Evolutionary conservation across 2,113 vertebrate genomes (phyloP).

Genomic region (Helogale parvula): DNA sequence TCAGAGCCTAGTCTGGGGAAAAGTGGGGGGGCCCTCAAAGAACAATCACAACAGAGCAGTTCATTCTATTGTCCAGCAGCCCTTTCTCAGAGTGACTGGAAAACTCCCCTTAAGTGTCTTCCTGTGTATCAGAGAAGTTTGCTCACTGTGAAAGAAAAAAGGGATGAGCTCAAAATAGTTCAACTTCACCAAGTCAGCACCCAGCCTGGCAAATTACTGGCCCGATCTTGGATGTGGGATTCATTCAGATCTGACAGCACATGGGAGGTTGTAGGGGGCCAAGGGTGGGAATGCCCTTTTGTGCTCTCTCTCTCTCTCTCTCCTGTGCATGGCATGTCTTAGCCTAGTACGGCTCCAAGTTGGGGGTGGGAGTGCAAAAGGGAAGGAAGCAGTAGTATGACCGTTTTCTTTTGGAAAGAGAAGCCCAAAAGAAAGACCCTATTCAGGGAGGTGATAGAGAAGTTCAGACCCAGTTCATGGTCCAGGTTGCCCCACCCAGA

Average conservation of each 20-base stretch:
- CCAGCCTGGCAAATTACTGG: background rate
- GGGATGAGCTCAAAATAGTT: background rate
- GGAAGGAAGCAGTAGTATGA: background rate
- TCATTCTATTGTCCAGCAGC: background rate
- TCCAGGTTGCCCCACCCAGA: background rate
- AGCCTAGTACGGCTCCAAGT: background rate
- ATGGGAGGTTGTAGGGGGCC: background rate
- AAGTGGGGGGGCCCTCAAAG: background rate
- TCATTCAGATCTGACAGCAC: background rate
- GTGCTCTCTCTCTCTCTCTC: background rate
- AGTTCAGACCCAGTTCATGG: background rate
- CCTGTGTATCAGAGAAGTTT: background rate
- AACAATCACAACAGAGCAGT: background rate
- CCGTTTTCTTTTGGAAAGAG: background rate
- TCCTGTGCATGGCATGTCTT: background rate
- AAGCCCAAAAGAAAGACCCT: background rate
- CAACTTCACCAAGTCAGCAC: background rate
- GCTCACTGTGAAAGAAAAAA: background rate
- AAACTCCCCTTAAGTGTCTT: background rate
- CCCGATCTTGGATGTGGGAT: background rate
- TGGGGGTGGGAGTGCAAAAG: too few species aligned
- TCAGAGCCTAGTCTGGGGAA: background rate
- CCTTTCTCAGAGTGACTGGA: background rate
- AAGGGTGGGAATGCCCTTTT: background rate
- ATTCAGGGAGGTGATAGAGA: background rate